A percentile compares a stretch with the other conserved stretches of the same genome.
These are phyloP conservation scores for Dendronephthya gigantea DNA, from an alignment of 64 coral and sea anemone species.

Conservation along the genomic window DNA sequence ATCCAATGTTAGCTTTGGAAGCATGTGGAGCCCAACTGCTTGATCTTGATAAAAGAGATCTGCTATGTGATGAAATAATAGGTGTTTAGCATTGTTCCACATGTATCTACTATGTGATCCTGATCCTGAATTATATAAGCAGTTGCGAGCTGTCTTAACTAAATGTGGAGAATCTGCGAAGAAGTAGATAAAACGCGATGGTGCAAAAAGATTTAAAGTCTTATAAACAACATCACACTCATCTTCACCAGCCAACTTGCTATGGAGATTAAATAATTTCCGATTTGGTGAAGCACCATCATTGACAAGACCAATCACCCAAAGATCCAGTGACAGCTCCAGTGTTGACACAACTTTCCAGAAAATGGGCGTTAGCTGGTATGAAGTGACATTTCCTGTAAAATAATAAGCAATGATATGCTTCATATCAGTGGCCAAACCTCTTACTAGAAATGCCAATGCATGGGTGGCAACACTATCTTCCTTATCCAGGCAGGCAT, in stretches of 20 bases:
- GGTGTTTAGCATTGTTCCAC: constrained; percentile 27
- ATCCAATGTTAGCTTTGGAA: neutral
- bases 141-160: constrained; percentile 20
- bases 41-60: neutral
- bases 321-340: constrained; percentile 17
- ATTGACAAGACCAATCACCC: constrained; percentile 23
- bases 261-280: constrained; percentile 2
- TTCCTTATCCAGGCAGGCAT: constrained; percentile 4
- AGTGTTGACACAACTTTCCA: constrained; percentile 20
- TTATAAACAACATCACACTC: constrained; percentile 17
- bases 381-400: constrained; percentile 15
- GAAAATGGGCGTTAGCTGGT: constrained; percentile 23
- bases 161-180: constrained; percentile 26
- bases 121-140: constrained; percentile 18
- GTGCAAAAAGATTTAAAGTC: constrained; percentile 28
- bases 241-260: neutral
- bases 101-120: constrained; percentile 14
- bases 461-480: constrained; percentile 39
- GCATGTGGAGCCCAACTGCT: neutral
- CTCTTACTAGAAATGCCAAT: constrained; percentile 28
- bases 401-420: constrained; percentile 6
- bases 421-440: constrained; percentile 28
- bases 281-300: constrained; percentile 32
- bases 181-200: constrained; percentile 22
- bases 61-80: neutral